Conservation (phyloP, 2,888 invertebrate species). For the Frankliniella intonsa region DNA sequence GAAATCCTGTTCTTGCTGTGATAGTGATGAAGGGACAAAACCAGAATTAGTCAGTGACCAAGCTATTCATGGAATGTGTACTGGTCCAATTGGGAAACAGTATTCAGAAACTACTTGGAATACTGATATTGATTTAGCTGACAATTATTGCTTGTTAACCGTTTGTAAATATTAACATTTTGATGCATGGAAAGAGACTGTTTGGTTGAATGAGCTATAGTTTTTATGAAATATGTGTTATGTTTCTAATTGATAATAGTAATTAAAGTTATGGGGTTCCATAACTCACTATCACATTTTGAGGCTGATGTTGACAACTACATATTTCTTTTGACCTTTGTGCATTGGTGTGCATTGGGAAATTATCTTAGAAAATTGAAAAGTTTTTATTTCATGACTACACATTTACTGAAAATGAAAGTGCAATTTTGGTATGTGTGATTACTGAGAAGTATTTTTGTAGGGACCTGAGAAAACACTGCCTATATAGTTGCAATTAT, state of each 20-base stretch:
- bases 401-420: neutral
- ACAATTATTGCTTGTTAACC: slow-evolving; percentile 18
- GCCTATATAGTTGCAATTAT: slow-evolving; percentile 15
- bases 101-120: neutral
- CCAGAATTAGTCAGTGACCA: neutral
- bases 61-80: neutral
- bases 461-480: slow-evolving; percentile 21
- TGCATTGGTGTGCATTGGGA: too few relatives aligned
- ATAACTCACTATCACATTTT: neutral
- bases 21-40: slow-evolving; percentile 1
- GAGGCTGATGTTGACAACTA: too few relatives aligned
- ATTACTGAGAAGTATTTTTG: neutral
- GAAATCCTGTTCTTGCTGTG: slow-evolving; percentile 3
- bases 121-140: neutral
- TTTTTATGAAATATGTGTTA: slow-evolving; percentile 9
- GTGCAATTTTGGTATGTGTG: neutral
- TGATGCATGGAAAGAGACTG: slow-evolving; percentile 19
- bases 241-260: slow-evolving; percentile 23
- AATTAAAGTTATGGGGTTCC: neutral
- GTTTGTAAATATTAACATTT: slow-evolving; percentile 23
- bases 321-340: too few relatives aligned
- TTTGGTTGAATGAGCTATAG: slow-evolving; percentile 23
- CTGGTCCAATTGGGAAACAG: neutral
- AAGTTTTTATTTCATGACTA: neutral
- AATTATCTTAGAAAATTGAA: neutral